These are phyloP conservation scores for Hydrolagus colliei DNA, from an alignment of 2,797 vertebrate genomes.

Conservation along the genomic window DNA sequence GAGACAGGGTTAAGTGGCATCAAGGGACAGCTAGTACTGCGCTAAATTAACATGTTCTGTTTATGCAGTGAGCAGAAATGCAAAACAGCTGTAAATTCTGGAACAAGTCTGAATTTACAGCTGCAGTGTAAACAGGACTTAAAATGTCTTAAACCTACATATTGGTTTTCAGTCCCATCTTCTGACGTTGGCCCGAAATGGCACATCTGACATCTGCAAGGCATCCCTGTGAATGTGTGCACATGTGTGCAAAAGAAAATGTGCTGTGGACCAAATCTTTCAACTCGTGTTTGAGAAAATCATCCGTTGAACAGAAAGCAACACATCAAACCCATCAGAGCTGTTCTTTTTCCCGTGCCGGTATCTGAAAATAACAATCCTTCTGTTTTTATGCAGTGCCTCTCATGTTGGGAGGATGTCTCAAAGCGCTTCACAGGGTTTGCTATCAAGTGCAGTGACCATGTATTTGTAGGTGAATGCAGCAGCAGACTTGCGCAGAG, in stretches of 20 bases:
- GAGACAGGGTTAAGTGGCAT: conserved; percentile 22
- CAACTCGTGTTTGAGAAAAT: background rate
- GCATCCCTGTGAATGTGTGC: background rate
- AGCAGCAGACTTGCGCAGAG: too few species aligned
- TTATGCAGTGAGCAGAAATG: background rate
- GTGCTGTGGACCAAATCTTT: background rate
- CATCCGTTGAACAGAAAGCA: background rate
- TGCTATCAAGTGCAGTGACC: too few species aligned
- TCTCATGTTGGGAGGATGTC: too few species aligned
- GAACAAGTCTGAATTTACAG: conserved; percentile 21
- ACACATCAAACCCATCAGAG: background rate
- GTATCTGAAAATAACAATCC: too few species aligned
- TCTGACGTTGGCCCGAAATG: background rate
- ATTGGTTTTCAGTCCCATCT: conserved; percentile 12
- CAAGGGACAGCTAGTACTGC: background rate
- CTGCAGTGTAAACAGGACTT: conserved; percentile 26
- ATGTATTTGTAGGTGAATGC: too few species aligned
- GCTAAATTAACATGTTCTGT: conserved; percentile 1
- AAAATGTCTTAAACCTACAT: conserved; percentile 2
- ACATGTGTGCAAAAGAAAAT: background rate
- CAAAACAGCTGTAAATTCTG: conserved; percentile 22
- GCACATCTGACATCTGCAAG: background rate
- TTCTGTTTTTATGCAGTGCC: too few species aligned
- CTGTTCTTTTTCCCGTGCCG: too few species aligned
- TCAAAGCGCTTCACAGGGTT: too few species aligned